These are phyloP conservation scores for Osmerus eperlanus DNA, from an alignment of 2,113 vertebrate species.

Conservation along the genomic window DNA sequence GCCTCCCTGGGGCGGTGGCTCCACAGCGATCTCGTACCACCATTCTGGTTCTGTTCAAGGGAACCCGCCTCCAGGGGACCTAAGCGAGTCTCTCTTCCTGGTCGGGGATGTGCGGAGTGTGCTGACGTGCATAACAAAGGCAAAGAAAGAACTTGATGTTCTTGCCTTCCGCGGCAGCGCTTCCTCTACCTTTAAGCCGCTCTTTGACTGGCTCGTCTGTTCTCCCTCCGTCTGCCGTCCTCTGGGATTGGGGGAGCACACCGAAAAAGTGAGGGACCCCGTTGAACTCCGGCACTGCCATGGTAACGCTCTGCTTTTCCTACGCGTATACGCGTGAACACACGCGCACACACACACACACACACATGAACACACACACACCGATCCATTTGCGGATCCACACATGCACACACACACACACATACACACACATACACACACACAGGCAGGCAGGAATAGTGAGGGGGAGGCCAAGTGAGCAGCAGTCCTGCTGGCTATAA, in stretches of 20 bases:
- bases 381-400: too few species aligned
- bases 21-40: constrained; percentile 16
- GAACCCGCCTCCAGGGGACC: constrained; percentile 10
- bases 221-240: constrained; percentile 35
- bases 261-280: constrained; percentile 21
- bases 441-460: too few species aligned
- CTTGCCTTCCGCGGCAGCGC: constrained; percentile 29
- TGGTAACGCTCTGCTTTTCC: constrained; percentile 23
- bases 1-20: too few species aligned
- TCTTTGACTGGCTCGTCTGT: constrained; percentile 20
- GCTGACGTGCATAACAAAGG: constrained; percentile 19
- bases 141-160: constrained; percentile 2
- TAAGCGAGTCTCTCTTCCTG: too few species aligned
- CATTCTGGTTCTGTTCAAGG: constrained; percentile 26
- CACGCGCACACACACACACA: too few species aligned
- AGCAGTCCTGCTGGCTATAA: too few species aligned
- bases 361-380: too few species aligned
- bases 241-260: constrained; percentile 33
- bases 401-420: too few species aligned
- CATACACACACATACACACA: too few species aligned
- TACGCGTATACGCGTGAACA: too few species aligned
- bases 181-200: constrained; percentile 13
- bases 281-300: constrained; percentile 41
- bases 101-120: neutral
- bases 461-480: too few species aligned